Base-by-base conservation (phyloP, 2,797 vertebrate genomes). In the Oceanodroma leucorhoa region DNA sequence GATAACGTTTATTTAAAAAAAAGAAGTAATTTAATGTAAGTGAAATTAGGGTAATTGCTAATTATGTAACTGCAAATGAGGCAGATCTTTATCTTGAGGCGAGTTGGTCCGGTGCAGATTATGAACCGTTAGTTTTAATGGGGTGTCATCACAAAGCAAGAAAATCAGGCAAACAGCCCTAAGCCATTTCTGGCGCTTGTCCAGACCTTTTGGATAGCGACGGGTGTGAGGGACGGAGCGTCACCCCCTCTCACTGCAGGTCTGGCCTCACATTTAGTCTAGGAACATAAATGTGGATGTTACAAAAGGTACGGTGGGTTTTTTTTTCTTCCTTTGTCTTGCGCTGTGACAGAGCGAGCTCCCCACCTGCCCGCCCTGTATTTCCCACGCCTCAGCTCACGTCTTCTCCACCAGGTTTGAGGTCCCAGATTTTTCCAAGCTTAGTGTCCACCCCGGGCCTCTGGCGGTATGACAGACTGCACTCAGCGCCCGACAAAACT, bases 21-120 rank as follows among this genome's bases (percentile, higher is more conserved):
- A 73, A 67, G 65, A 60, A 6, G 54, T 32, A 30, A 64, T 90
- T 95, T 91, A 61, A 29, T 53, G 43, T 83, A 71, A 72, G 84
- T 50, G 66, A 88, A 94, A 96, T 82, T 36, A 86, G 83, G 88
- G 57, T 61, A 85, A 87, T 91, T 96, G 91, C 78, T 96, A 88
- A 91, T 95, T 91, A 93, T 55, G 61, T 76, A 79, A 60, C 55
- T 60, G 82, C 53, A 92, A 85, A 91, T 24, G 70, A 93, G 43
- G 53, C 69, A 94, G 89, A 89, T 92, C 77, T 77, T 80, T 90
- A 71, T 86, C 92, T 92, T 10, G n/a, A 86, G 86, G 89, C 15
- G 6, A 64, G 77, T 54, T 66, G 84, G 60, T 45, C 85, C 29
- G 9, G 51, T 32, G 48, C 67, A 26, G 75, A 73, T 72, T 62